Base-by-base conservation (phyloP, 2,113 vertebrate genomes). In the Amphiprion ocellaris region DNA sequence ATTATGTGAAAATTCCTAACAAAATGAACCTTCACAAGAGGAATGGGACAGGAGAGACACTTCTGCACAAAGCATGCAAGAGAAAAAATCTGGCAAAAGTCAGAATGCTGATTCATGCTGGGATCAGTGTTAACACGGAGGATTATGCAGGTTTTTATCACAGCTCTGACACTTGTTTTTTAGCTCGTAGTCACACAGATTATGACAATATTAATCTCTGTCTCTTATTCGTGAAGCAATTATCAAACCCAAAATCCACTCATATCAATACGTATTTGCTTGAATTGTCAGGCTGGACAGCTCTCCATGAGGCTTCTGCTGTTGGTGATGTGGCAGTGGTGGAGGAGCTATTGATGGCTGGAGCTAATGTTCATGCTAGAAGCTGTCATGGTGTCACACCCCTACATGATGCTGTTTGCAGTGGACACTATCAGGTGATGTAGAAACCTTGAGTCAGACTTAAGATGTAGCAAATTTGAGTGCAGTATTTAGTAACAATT, bases 271-370 rank as follows among this genome's bases (percentile, higher is more conserved):
- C 66, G 26, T 68, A 3, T 41, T 41, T 65, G 33, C 15, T 39
- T 55, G 1, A 44, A 4, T 44, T 30, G 8, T 69, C 92, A 98
- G 97, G 96, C 63, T 96, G 96, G 95, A 96, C 95, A 12, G 93
- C 97, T 69, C 91, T 98, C 79, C 97, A 97, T 69, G 94, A 97
- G 76, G 96, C 96, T 44, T 90, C 90, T 33, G 74, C 0, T 1
- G 2, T 14, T 2, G 96, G 96, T 37, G 86, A 85, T 79, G 53
- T 64, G 73, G 92, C 95, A 37, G 73, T 95, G 61, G 94, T 95
- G 21, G 60, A 88, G 73, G 94, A 95, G 70, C 91, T 98, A 58
- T 72, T 98, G 83, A 92, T 94, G 84, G 94, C 95, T 1, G 96
- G 95, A 78, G 96, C 96, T 79, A 41, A 94, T 76, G 92, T 96